Evolutionary conservation across 2,113 vertebrate species (phyloP).

Genomic region (Hemicordylus capensis): DNA sequence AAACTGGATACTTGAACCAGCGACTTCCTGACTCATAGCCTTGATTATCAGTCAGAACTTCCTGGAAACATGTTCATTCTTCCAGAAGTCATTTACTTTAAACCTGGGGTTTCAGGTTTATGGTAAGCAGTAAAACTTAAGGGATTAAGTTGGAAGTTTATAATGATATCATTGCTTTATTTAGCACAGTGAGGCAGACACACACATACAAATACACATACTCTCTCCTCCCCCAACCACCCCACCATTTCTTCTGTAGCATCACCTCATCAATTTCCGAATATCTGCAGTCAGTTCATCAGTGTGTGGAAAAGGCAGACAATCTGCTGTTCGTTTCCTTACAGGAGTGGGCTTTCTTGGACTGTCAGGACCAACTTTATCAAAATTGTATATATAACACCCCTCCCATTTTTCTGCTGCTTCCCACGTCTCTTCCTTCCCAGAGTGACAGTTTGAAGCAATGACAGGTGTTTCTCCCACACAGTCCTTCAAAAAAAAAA

Average conservation of each 20-base stretch:
- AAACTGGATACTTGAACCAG: background rate
- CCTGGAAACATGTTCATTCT: background rate
- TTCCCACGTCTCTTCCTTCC: background rate
- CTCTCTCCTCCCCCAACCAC: rapidly evolving
- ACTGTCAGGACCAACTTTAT: slow-evolving; percentile 14
- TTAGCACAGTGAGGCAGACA: background rate
- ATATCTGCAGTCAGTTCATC: slow-evolving; percentile 12
- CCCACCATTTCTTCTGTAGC: no score
- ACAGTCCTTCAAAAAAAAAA: background rate
- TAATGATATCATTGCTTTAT: background rate
- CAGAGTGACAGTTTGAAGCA: slow-evolving; percentile 28
- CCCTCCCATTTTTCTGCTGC: background rate
- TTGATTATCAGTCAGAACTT: background rate
- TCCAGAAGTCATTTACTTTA: background rate
- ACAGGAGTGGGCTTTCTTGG: background rate
- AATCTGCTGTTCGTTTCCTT: slow-evolving; percentile 10
- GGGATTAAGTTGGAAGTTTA: slow-evolving; percentile 1
- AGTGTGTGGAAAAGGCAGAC: background rate
- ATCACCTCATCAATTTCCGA: background rate
- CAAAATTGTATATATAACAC: background rate
- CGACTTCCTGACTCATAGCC: background rate
- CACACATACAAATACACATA: background rate
- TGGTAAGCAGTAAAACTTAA: slow-evolving; percentile 27
- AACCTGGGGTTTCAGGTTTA: slow-evolving; percentile 4
- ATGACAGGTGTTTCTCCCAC: background rate